Conservation (phyloP, 2,797 vertebrate species). For the Oryzias sinensis region DNA sequence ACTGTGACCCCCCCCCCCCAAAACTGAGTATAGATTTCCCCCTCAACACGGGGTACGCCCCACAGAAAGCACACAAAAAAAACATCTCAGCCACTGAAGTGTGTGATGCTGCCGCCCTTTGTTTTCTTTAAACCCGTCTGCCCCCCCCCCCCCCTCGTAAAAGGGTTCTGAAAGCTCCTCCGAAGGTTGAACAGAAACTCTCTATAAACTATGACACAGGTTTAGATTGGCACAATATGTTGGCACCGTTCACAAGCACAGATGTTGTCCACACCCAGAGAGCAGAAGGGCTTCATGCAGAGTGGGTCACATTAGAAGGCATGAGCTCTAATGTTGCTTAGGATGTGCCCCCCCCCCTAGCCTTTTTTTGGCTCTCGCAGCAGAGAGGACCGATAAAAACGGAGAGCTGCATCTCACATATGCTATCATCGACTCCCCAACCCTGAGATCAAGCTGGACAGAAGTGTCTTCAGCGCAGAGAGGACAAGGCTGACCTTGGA, state of each 20-base stretch:
- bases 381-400: constrained; percentile 53
- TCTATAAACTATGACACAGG: constrained; percentile 54
- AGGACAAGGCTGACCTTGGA: constrained; percentile 49
- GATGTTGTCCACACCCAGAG: constrained; percentile 38
- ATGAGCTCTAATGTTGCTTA: constrained; percentile 47
- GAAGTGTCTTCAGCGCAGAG: constrained; percentile 65
- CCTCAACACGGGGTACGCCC: constrained; percentile 53
- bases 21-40: constrained; percentile 64
- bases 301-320: constrained; percentile 46
- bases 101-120: constrained; percentile 65
- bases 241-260: constrained; percentile 56
- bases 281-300: constrained; percentile 43
- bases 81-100: constrained; percentile 54
- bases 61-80: constrained; percentile 48
- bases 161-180: constrained; percentile 68
- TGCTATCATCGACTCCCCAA: constrained; percentile 65
- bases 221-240: constrained; percentile 68
- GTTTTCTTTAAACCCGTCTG: constrained; percentile 57
- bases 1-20: constrained; percentile 59
- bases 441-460: constrained; percentile 79
- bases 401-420: constrained; percentile 63
- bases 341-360: constrained; percentile 19
- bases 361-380: constrained; percentile 59
- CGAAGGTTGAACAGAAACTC: constrained; percentile 56
- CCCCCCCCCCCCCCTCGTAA: constrained; percentile 61